A percentile compares a stretch with the other conserved stretches of the same genome.
Evolutionary conservation across 2,113 vertebrate genomes (phyloP).

Genomic region (Nesogale talazaci): DNA sequence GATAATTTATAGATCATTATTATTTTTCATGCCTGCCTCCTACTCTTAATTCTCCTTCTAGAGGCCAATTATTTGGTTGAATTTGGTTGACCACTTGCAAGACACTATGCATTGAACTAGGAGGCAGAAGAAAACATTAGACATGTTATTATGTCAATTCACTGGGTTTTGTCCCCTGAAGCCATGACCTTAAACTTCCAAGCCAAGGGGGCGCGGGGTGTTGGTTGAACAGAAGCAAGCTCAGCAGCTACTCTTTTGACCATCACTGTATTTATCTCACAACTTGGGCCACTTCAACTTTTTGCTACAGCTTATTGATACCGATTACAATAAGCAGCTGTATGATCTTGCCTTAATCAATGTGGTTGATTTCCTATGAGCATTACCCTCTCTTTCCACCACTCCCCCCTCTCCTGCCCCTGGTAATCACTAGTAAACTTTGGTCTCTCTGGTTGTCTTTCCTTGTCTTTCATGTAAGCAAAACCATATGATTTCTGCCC

Average conservation of each 20-base stretch:
- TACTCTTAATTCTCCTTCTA: neutral
- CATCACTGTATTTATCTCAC: neutral
- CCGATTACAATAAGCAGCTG: neutral
- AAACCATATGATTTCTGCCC: neutral
- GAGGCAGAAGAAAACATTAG: neutral
- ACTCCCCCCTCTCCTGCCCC: neutral
- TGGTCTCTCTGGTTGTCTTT: neutral
- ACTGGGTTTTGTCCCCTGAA: no score
- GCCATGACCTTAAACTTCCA: neutral
- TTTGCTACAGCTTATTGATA: neutral
- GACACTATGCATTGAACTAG: neutral
- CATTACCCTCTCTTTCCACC: neutral
- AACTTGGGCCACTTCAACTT: neutral
- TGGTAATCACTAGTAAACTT: neutral
- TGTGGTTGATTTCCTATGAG: neutral
- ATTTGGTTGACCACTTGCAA: neutral
- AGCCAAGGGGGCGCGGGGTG: neutral
- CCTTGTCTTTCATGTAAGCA: neutral
- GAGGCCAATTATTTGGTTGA: neutral
- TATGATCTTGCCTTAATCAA: neutral
- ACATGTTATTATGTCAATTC: neutral
- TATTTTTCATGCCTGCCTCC: no score
- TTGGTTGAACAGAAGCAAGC: no score
- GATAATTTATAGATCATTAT: no score
- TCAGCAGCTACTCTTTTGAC: no score